Base-by-base conservation (phyloP, 2,113 vertebrate genomes). In the Tor tambroides region DNA sequence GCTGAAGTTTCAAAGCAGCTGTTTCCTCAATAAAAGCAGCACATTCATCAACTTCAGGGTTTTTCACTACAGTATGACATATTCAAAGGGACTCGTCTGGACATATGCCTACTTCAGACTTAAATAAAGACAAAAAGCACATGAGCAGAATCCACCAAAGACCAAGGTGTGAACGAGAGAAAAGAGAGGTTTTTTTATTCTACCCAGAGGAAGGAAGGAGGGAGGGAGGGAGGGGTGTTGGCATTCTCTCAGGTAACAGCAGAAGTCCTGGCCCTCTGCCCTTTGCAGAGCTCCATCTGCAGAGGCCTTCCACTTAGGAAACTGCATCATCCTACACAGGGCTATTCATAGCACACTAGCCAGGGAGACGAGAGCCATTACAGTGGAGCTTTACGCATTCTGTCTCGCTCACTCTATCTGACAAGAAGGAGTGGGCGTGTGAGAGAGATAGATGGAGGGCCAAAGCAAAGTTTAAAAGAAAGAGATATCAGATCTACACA, bases 1-100 rank as follows among this genome's bases (percentile, higher is more conserved):
- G 43, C 43, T 46, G 1, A 90, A 91, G 92, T 94, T 95, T 95
- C 89, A 95, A 95, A 95, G 94, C 95, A 95, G 94, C 95, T 94
- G 93, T 93, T 93, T 82, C 51, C 81, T 90, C 54, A 88, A 85
- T 88, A 92, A 92, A 87, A 67, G 87, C 91, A 88, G 35, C 80
- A 89, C 86, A 86, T 85, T 89, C 88, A 89, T 91, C 88, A 90
- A 87, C 79, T 80, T 87, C 87, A 89, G 86, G 88, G 85, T 86
- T 90, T 87, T 85, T 74, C 83, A 56, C 74, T 82, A 77, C 43
- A 85, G 88, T 82, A 89, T 71, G 51, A 87, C 72, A 54, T 85
- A 89, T 54, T 49, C 59, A 77, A 81, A 81, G 77, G 35, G 75
- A 87, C 32, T 65, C 26, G 32, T 63, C 78, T 80, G 78, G 19